Percentiles rank a stretch among this genome's conserved stretches.
These are phyloP conservation scores for Lates japonicus DNA, from an alignment of 2,797 vertebrate species.

Conservation along the genomic window DNA sequence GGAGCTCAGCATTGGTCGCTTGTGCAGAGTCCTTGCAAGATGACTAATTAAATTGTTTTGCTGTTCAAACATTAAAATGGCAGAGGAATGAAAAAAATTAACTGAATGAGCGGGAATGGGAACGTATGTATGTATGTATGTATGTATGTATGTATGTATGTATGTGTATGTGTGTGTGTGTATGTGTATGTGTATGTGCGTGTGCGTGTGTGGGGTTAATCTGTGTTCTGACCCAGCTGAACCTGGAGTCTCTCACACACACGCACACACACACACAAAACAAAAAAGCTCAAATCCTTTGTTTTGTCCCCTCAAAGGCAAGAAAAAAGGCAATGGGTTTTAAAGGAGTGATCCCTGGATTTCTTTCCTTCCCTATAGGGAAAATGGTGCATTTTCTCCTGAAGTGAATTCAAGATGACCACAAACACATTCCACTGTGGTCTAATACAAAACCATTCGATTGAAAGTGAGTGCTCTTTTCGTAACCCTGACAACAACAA, in stretches of 20 bases:
- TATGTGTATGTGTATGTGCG: slow-evolving; percentile 4
- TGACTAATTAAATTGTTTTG: slow-evolving; percentile 97
- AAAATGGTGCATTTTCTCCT: slow-evolving; percentile 65
- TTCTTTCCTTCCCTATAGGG: slow-evolving; percentile 67
- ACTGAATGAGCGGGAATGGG: slow-evolving; percentile 82
- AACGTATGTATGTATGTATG: slow-evolving; percentile 32
- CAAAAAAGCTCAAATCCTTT: slow-evolving; percentile 76
- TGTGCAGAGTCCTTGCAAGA: slow-evolving; percentile 88
- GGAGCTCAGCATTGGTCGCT: slow-evolving; percentile 46
- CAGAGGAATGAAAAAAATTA: slow-evolving; percentile 94
- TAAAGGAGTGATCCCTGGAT: slow-evolving; percentile 78
- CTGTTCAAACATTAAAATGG: slow-evolving; percentile 95
- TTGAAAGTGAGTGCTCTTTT: slow-evolving; percentile 68
- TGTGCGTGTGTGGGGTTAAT: slow-evolving; percentile 57
- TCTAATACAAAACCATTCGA: slow-evolving; percentile 59
- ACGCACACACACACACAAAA: slow-evolving; percentile 49
- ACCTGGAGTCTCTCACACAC: slow-evolving; percentile 55
- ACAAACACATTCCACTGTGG: slow-evolving; percentile 75
- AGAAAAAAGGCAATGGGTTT: slow-evolving; percentile 75
- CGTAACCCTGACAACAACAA: slow-evolving; percentile 68
- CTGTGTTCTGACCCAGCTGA: slow-evolving; percentile 80
- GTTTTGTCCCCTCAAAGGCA: slow-evolving; percentile 79
- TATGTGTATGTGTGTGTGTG: slow-evolving; percentile 1
- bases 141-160: slow-evolving; percentile 6
- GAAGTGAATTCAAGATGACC: slow-evolving; percentile 76